These are phyloP conservation scores for Ligdia adustata DNA, from an alignment of 2,888 invertebrate genomes.

Conservation along the genomic window DNA sequence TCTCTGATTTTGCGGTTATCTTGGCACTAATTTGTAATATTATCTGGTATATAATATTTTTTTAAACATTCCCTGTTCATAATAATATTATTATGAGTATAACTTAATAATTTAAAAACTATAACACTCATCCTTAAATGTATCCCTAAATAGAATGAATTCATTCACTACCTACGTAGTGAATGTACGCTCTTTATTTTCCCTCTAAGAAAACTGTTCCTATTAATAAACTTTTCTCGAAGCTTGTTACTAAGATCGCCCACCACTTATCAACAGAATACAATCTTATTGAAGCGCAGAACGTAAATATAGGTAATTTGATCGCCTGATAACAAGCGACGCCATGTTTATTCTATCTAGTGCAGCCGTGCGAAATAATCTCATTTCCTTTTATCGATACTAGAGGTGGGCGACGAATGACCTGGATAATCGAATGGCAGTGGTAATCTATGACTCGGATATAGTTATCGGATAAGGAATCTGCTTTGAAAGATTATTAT, in stretches of 20 bases:
- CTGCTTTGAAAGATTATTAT: neutral
- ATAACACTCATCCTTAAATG: too few relatives aligned
- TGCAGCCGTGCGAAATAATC: conserved; percentile 33
- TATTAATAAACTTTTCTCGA: conserved; percentile 8
- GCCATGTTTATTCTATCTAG: conserved; percentile 38
- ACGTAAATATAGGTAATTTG: conserved; percentile 46
- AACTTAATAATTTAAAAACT: too few relatives aligned
- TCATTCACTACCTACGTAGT: too few relatives aligned
- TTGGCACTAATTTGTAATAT: too few relatives aligned
- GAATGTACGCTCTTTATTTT: too few relatives aligned
- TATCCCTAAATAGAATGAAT: too few relatives aligned
- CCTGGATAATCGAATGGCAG: conserved; percentile 15
- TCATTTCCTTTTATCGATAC: conserved; percentile 31
- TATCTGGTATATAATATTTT: too few relatives aligned
- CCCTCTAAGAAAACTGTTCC: neutral
- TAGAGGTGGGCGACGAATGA: conserved; percentile 22
- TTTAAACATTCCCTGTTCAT: too few relatives aligned
- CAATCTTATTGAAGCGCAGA: conserved; percentile 16
- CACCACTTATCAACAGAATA: conserved; percentile 10
- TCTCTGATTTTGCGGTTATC: too few relatives aligned
- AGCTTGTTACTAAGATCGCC: conserved; percentile 5
- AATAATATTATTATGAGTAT: too few relatives aligned
- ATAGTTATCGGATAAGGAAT: neutral
- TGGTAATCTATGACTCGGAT: conserved; percentile 2
- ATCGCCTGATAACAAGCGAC: conserved; percentile 45